A percentile compares a stretch with the other conserved stretches of the same genome.
Evolutionary conservation across 2,797 vertebrate genomes (phyloP).

Genomic region (Coracias cyanogaster): DNA sequence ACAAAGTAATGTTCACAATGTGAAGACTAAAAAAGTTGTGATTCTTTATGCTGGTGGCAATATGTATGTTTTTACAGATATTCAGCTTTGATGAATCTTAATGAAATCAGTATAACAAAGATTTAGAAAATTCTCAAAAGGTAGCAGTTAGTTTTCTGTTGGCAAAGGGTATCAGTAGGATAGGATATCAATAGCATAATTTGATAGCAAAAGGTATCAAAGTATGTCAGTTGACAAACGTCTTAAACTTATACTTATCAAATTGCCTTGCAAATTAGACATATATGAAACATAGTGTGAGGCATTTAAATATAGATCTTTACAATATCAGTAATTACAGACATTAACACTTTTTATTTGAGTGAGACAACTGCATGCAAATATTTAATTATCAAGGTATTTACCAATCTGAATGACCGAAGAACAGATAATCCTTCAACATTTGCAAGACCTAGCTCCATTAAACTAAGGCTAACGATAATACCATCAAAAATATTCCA

Average conservation of each 20-base stretch:
- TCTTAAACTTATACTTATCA: neutral
- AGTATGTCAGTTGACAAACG: neutral
- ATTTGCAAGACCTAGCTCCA: conserved; percentile 88
- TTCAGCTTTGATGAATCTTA: neutral
- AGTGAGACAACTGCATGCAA: neutral
- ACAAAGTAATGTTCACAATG: neutral
- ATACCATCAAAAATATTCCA: conserved; percentile 98
- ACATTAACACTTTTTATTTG: neutral
- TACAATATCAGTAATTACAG: neutral
- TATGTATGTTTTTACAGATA: neutral
- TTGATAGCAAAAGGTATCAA: neutral
- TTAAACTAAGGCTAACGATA: conserved; percentile 93
- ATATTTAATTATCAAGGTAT: conserved; percentile 37
- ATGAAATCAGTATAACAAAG: neutral
- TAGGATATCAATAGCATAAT: neutral
- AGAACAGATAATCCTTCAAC: conserved; percentile 92
- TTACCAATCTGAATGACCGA: conserved; percentile 96
- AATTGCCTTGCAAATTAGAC: neutral
- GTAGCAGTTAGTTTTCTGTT: neutral
- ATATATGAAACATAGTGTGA: neutral
- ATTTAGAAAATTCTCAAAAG: neutral
- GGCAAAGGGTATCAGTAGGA: neutral
- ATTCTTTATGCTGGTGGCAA: neutral
- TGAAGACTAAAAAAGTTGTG: neutral
- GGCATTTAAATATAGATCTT: neutral